Evolutionary conservation across 2,113 vertebrate genomes (phyloP).

Genomic region (Gopherus flavomarginatus): DNA sequence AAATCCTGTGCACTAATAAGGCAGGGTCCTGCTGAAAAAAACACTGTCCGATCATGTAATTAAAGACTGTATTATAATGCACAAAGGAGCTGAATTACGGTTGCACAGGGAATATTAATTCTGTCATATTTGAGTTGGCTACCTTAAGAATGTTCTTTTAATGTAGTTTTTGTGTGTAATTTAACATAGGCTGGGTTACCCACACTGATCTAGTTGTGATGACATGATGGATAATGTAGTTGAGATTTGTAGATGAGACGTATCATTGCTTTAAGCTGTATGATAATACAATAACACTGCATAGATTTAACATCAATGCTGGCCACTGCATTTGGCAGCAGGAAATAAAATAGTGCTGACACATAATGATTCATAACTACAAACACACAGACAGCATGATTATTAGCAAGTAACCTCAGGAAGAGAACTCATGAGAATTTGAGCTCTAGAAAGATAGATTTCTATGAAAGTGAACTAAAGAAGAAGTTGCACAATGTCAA

Average conservation of each 20-base stretch:
- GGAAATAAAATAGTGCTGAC: no score
- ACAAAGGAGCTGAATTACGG: not conserved
- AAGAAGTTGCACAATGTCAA: no score
- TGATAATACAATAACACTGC: no score
- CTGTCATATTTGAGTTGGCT: no score
- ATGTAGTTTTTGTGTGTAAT: not conserved
- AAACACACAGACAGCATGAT: no score
- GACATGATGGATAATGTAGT: not conserved
- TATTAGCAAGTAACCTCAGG: no score
- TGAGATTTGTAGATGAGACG: not conserved
- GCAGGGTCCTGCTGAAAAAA: not conserved
- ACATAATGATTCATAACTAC: no score
- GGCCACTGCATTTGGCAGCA: no score
- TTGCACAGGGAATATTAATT: not conserved
- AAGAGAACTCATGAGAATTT: no score
- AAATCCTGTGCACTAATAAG: not conserved
- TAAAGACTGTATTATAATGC: not conserved
- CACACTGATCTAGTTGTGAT: not conserved
- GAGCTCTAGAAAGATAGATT: no score
- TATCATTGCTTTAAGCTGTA: not conserved
- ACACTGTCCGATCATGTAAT: not conserved
- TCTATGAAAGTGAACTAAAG: no score
- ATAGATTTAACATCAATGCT: no score
- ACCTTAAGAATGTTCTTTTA: not conserved
- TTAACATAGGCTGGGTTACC: not conserved